Base-by-base conservation (phyloP, 1,140 invertebrate genomes). In the Conus betulinus region DNA sequence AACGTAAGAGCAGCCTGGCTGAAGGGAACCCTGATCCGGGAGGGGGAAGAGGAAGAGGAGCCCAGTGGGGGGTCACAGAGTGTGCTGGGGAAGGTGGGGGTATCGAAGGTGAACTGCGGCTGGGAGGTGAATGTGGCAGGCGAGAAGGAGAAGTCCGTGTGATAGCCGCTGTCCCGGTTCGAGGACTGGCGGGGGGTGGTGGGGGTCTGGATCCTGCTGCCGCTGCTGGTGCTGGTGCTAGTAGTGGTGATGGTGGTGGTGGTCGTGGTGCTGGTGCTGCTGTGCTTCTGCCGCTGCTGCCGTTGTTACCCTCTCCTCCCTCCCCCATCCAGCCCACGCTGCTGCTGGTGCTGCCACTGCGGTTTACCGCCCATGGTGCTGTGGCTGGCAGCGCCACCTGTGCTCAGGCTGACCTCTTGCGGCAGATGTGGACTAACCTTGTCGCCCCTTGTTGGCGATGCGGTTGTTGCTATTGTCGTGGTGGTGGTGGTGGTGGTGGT, bases 101-200 rank as follows among this genome's bases (percentile, higher is more conserved):
- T 60, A 57, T 83, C 85, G 10, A 25, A n/a, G 76, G 76, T 51
- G 76, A 78, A 51, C 7, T 78, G 76, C 15, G 51, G 13, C 8
- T 23, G 79, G 53, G 82, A n/a, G 17, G 81, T 76, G 27, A 87
- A 87, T 7, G 63, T 74, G 57, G 90, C 91, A 5, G 91, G 91
- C 20, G 91, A 91, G 55, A 88, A 88, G 11, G 67, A 71, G 67
- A 71, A 71, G 87, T 91, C 89, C 17, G 91, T 91, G 27, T 74
- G 52, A 82, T 91, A 91, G n/a, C 91, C 91, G 88, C 91, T 91
- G 76, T 91, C 91, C 8, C 90, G 85, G 87, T 90, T 90, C 25
- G 84, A 63, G 25, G 89, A 87, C 55, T 71, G 55, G 3, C 78
- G 89, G n/a, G 84, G 57, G 13, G 78, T 88, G 51, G 55, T 74